These are phyloP conservation scores for Lasioglossum zephyrum DNA, from an alignment of 2,888 invertebrate genomes.

Conservation along the genomic window DNA sequence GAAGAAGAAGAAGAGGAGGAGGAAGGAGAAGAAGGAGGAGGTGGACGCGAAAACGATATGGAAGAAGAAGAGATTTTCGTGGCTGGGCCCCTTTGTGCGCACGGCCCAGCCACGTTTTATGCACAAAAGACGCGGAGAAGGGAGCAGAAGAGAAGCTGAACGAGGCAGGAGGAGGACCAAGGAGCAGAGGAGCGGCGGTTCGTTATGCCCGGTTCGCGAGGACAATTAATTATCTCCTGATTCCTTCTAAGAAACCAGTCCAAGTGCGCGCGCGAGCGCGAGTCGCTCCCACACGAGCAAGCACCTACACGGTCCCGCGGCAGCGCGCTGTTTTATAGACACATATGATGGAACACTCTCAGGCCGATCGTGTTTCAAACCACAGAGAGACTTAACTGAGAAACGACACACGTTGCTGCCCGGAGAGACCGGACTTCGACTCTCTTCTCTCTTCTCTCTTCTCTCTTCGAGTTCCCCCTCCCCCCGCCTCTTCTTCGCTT, in stretches of 20 bases:
- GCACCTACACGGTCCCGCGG: slow-evolving; percentile 51
- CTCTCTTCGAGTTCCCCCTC: slow-evolving; percentile 19
- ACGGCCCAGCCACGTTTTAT: slow-evolving; percentile 65
- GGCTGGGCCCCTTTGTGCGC: slow-evolving; percentile 61
- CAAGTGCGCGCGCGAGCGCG: slow-evolving; percentile 71
- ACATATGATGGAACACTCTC: slow-evolving; percentile 84
- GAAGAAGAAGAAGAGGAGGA: background rate
- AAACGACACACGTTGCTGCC: slow-evolving; percentile 75
- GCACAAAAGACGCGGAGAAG: slow-evolving; percentile 66
- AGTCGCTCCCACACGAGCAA: slow-evolving; percentile 50
- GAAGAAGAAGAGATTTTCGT: slow-evolving; percentile 55
- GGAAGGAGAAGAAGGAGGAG: slow-evolving; percentile 23
- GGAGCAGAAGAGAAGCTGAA: slow-evolving; percentile 42
- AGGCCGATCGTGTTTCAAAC: slow-evolving; percentile 85
- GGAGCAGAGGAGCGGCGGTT: slow-evolving; percentile 68
- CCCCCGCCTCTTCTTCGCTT: background rate
- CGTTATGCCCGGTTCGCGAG: slow-evolving; percentile 81
- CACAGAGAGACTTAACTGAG: slow-evolving; percentile 82
- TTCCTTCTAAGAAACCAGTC: slow-evolving; percentile 83
- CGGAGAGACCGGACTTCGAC: slow-evolving; percentile 56
- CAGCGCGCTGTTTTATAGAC: slow-evolving; percentile 80
- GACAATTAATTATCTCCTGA: slow-evolving; percentile 83
- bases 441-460: slow-evolving; percentile 31
- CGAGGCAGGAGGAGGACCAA: slow-evolving; percentile 37
- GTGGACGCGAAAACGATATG: slow-evolving; percentile 35